Percentiles rank a stretch among this genome's conserved stretches.
Evolutionary conservation across 2,797 vertebrate species (phyloP).

Genomic region (Kryptopterus vitreolus): DNA sequence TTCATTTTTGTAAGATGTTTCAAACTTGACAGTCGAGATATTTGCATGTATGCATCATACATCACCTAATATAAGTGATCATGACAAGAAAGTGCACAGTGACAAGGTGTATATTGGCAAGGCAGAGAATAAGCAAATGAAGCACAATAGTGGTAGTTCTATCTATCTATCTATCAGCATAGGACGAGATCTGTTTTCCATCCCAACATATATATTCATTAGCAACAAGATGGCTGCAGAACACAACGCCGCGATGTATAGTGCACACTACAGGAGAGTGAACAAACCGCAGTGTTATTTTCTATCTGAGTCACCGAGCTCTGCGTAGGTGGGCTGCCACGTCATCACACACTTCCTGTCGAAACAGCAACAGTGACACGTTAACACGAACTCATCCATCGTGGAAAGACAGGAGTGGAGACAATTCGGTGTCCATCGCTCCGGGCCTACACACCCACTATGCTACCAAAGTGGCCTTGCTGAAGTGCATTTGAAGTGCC

Average conservation of each 20-base stretch:
- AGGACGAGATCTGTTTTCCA: neutral
- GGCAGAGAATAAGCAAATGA: too few species aligned
- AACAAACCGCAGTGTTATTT: conserved; percentile 9
- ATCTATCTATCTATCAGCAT: too few species aligned
- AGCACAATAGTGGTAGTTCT: too few species aligned
- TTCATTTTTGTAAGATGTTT: too few species aligned
- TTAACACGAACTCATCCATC: conserved; percentile 8
- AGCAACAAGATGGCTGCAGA: neutral
- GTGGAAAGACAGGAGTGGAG: neutral
- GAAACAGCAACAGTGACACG: conserved; percentile 37
- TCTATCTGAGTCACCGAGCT: conserved; percentile 18
- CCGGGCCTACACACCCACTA: neutral
- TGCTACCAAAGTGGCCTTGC: neutral
- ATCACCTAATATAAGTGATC: too few species aligned
- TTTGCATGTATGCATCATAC: too few species aligned
- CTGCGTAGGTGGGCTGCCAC: conserved; percentile 28
- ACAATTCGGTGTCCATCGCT: neutral
- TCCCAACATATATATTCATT: neutral
- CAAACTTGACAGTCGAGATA: too few species aligned
- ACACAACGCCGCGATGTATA: neutral
- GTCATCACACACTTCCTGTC: conserved; percentile 30
- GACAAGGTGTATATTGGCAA: too few species aligned
- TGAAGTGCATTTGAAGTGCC: neutral
- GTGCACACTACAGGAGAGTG: conserved; percentile 7
- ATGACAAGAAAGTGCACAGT: too few species aligned